Percentiles rank a stretch among this genome's conserved stretches.
Evolutionary conservation across 2,113 vertebrate species (phyloP).

Genomic region (Sisor rabdophorus): DNA sequence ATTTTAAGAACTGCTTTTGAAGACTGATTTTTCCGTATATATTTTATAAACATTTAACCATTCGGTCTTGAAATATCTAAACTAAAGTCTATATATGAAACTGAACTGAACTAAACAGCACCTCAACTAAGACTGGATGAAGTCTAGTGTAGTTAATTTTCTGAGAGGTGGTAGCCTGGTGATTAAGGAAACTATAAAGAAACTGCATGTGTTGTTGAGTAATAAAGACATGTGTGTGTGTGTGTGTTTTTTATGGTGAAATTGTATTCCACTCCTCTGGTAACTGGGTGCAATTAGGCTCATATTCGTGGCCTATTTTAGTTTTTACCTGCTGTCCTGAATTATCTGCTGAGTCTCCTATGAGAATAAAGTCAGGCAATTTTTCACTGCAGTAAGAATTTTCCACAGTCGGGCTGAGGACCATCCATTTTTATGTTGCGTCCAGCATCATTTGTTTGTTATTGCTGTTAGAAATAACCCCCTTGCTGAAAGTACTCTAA

Average conservation of each 20-base stretch:
- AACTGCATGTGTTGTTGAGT: too few relatives aligned
- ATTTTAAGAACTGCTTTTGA: background rate
- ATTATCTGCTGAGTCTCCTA: background rate
- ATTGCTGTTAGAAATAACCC: background rate
- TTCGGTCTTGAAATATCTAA: too few relatives aligned
- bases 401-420: background rate
- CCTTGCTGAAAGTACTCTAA: background rate
- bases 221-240: background rate
- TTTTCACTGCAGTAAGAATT: background rate
- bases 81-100: too few relatives aligned
- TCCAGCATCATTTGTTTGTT: background rate
- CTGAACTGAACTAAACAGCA: too few relatives aligned
- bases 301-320: background rate
- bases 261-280: background rate
- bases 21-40: too few relatives aligned
- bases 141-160: too few relatives aligned
- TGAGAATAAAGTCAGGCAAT: background rate
- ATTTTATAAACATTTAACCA: too few relatives aligned
- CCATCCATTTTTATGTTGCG: background rate
- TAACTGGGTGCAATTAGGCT: background rate
- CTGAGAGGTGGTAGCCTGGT: too few relatives aligned
- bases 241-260: background rate
- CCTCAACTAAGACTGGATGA: too few relatives aligned
- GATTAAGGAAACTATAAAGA: too few relatives aligned
- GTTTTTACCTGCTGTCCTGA: background rate